Conservation (phyloP, 2,888 invertebrate species). For the Drosophila hawaiiensis region DNA sequence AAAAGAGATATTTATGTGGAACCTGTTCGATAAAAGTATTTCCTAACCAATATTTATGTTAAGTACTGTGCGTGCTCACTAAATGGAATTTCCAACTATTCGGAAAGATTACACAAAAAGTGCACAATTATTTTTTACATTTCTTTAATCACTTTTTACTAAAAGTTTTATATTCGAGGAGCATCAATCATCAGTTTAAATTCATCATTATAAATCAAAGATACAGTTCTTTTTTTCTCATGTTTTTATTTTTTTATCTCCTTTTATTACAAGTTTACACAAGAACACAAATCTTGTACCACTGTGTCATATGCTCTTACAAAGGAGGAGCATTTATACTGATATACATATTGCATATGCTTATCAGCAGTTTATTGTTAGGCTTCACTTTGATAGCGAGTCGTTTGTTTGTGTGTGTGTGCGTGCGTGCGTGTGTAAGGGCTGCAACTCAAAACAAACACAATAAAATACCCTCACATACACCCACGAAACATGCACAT, state of each 20-base stretch:
- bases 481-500: constrained; percentile 38
- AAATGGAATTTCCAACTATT: neutral
- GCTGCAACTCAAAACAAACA: constrained; percentile 71
- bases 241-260: neutral
- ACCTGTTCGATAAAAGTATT: neutral
- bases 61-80: neutral
- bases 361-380: constrained; percentile 49
- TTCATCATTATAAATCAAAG: too few species aligned
- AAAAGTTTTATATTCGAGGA: too few species aligned
- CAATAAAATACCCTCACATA: constrained; percentile 66
- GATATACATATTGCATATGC: constrained; percentile 15
- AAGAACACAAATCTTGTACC: neutral
- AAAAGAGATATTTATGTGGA: neutral
- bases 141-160: neutral
- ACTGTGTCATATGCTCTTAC: neutral
- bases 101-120: neutral
- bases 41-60: neutral
- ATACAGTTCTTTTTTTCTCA: too few species aligned
- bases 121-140: neutral
- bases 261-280: neutral
- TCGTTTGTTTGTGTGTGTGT: constrained; percentile 5
- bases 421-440: constrained; percentile 9
- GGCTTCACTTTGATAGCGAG: constrained; percentile 21
- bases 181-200: too few species aligned
- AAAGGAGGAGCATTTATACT: neutral